These are phyloP conservation scores for Chymomyza fuscimana DNA, from an alignment of 2,888 invertebrate genomes.

Conservation along the genomic window DNA sequence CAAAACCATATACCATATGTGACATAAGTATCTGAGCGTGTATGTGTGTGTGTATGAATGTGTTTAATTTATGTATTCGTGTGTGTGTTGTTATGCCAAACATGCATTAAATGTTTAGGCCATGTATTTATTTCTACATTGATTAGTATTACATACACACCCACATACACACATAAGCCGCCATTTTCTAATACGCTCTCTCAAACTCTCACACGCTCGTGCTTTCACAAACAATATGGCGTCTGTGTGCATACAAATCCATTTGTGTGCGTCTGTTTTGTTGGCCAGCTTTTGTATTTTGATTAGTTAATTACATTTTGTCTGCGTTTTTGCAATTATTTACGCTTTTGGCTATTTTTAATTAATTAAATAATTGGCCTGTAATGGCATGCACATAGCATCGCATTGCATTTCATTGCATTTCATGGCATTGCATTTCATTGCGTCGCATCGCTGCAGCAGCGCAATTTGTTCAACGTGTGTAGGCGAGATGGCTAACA, in stretches of 20 bases:
- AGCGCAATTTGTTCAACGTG: slow-evolving; percentile 17
- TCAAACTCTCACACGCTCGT: background rate
- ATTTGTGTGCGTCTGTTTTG: slow-evolving; percentile 7
- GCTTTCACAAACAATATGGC: background rate
- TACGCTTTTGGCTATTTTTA: slow-evolving; percentile 56
- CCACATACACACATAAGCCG: slow-evolving; percentile 17
- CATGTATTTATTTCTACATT: slow-evolving; percentile 53
- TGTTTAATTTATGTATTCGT: background rate
- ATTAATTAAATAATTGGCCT: slow-evolving; percentile 69
- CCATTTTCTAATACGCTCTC: too few species aligned
- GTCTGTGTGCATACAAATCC: background rate
- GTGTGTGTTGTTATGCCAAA: slow-evolving; percentile 31
- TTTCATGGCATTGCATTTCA: slow-evolving; percentile 3
- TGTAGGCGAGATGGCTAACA: background rate
- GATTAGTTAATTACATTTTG: slow-evolving; percentile 69
- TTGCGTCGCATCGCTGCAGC: too few species aligned
- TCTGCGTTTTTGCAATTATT: slow-evolving; percentile 52
- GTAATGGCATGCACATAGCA: slow-evolving; percentile 35
- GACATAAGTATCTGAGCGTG: slow-evolving; percentile 7
- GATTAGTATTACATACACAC: slow-evolving; percentile 55
- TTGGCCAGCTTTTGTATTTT: slow-evolving; percentile 50
- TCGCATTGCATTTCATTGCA: slow-evolving; percentile 16
- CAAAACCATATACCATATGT: slow-evolving; percentile 31
- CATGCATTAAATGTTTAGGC: slow-evolving; percentile 37
- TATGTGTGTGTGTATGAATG: background rate